Percentiles rank a stretch among this genome's conserved stretches.
Conservation (phyloP, 1,140 invertebrate genomes). For the Scaptomyza graminum region DNA sequence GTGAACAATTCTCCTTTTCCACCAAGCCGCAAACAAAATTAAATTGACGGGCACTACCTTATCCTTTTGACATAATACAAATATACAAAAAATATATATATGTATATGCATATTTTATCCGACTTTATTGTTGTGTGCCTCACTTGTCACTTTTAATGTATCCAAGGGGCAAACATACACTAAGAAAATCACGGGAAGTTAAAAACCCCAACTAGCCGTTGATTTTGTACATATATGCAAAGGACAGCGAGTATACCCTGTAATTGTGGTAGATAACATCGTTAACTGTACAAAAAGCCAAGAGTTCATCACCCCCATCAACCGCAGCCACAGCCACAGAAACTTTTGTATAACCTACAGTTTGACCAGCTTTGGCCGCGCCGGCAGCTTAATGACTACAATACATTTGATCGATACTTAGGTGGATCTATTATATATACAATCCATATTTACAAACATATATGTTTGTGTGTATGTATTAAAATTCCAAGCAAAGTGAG, state of each 20-base stretch:
- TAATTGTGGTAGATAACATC: no score
- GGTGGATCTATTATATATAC: conserved; percentile 1
- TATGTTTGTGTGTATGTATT: not conserved
- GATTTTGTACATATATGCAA: not conserved
- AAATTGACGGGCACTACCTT: conserved; percentile 15
- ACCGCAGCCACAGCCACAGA: no score
- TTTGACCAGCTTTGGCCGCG: not conserved
- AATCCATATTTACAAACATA: not conserved
- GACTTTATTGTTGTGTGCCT: conserved; percentile 7
- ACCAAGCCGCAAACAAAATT: not conserved
- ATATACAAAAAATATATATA: no score
- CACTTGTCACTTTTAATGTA: conserved; percentile 32
- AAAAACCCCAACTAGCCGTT: no score
- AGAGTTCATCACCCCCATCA: not conserved
- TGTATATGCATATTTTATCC: no score
- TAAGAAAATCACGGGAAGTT: not conserved
- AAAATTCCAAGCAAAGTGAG: not conserved
- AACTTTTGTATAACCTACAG: no score
- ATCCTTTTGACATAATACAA: no score
- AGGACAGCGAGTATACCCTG: no score
- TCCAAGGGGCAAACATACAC: conserved; percentile 11
- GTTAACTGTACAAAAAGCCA: no score
- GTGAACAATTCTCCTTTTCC: conserved; percentile 38
- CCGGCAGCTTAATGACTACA: no score
- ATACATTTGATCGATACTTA: conserved; percentile 3